These are phyloP conservation scores for Oceanodroma leucorhoa DNA, from an alignment of 2,797 vertebrate species.

Conservation along the genomic window DNA sequence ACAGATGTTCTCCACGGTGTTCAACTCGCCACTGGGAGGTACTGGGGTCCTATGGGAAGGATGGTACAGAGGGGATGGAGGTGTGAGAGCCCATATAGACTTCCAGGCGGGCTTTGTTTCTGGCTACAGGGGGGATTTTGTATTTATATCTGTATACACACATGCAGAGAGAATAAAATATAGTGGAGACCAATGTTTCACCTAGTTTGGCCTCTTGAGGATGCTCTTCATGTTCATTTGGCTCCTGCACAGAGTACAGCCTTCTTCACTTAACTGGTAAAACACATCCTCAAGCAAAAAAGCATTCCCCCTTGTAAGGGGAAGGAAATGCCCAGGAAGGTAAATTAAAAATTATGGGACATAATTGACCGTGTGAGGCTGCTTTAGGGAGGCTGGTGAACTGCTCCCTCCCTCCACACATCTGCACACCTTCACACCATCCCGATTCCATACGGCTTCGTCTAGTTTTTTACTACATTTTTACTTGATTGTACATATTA, in stretches of 20 bases:
- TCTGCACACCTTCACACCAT: not conserved
- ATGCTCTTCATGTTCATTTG: not conserved
- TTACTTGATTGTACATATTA: constrained; percentile 57
- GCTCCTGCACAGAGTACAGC: not conserved
- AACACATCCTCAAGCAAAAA: not conserved
- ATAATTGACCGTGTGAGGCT: not conserved
- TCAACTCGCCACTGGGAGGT: not conserved
- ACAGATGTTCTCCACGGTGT: fast-evolving
- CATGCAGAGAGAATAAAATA: not conserved
- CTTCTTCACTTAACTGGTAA: not conserved
- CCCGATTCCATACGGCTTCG: not conserved
- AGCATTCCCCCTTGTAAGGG: not conserved
- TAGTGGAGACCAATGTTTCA: not conserved
- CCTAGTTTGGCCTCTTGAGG: not conserved
- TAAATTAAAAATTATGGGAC: not conserved
- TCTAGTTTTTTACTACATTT: constrained; percentile 22
- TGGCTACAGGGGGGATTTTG: not conserved
- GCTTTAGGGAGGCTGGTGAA: not conserved
- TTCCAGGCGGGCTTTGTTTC: not conserved
- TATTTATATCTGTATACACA: not conserved
- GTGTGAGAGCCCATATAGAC: not conserved
- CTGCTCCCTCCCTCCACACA: not conserved
- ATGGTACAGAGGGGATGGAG: not conserved
- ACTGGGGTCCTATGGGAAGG: not conserved
- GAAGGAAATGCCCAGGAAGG: not conserved